Conservation (phyloP, 1,140 invertebrate species). For the Drosophila ambigua region DNA sequence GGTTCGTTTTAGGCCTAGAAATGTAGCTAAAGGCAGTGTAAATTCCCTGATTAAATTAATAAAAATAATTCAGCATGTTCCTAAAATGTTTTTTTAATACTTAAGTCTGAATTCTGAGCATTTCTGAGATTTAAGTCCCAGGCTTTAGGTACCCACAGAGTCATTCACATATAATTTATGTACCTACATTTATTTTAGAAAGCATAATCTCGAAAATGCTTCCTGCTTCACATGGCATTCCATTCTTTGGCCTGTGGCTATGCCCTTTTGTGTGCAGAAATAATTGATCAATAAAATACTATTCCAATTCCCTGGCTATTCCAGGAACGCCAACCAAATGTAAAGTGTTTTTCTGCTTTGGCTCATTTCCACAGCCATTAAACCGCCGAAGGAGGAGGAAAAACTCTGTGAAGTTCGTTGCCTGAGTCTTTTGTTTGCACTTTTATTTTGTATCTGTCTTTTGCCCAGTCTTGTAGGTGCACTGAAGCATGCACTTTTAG, state of each 20-base stretch:
- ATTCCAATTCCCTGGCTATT: conserved; percentile 12
- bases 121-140: too few species aligned
- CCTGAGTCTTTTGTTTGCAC: conserved; percentile 70
- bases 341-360: conserved; percentile 2
- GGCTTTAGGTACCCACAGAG: too few species aligned
- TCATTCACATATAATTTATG: too few species aligned
- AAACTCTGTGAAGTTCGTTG: conserved; percentile 58
- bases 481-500: conserved; percentile 57
- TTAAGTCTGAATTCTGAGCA: neutral
- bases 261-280: neutral
- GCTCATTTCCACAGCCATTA: conserved; percentile 17
- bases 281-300: conserved; percentile 12
- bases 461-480: conserved; percentile 11
- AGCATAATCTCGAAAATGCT: too few species aligned
- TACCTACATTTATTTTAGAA: too few species aligned
- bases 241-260: too few species aligned
- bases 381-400: conserved; percentile 23
- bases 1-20: too few species aligned
- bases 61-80: too few species aligned
- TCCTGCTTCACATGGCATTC: too few species aligned
- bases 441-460: conserved; percentile 20
- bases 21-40: too few species aligned
- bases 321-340: conserved; percentile 43
- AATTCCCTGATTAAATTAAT: too few species aligned
- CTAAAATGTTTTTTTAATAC: neutral